Evolutionary conservation across 2,888 invertebrate species (phyloP).

Genomic region (Eucera pruinosa): DNA sequence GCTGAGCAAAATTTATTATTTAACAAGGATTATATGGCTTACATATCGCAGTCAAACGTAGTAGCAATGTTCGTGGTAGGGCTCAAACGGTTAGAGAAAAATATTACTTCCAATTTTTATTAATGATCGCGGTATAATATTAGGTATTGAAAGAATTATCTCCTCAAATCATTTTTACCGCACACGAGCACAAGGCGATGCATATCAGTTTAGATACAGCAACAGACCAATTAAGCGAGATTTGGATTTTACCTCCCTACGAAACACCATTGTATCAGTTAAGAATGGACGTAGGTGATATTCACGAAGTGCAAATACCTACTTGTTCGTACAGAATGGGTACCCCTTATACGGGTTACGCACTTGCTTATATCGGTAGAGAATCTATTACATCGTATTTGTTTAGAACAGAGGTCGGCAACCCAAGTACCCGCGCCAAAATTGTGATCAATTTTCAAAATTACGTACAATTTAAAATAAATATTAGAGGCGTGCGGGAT

Average conservation of each 20-base stretch:
- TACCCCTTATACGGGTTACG: conserved; percentile 93
- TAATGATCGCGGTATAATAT: conserved; percentile 51
- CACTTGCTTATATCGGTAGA: conserved; percentile 91
- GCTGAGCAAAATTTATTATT: too few relatives aligned
- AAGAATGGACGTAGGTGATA: conserved; percentile 84
- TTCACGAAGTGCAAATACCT: conserved; percentile 93
- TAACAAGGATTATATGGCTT: too few relatives aligned
- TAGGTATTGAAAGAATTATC: conserved; percentile 88
- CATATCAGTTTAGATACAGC: conserved; percentile 83
- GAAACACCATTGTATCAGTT: conserved; percentile 84
- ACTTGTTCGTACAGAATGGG: conserved; percentile 99
- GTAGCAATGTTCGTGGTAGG: too few relatives aligned
- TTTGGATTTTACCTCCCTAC: conserved; percentile 78
- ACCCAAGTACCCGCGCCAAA: too few relatives aligned
- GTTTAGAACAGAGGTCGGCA: not conserved
- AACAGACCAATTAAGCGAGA: conserved; percentile 80
- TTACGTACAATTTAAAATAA: too few relatives aligned
- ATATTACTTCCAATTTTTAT: conserved; percentile 28
- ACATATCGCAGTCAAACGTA: too few relatives aligned
- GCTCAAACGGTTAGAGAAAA: too few relatives aligned
- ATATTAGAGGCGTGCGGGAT: too few relatives aligned
- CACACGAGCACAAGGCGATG: conserved; percentile 89
- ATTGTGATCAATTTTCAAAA: too few relatives aligned
- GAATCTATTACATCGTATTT: conserved; percentile 2
- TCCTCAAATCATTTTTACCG: conserved; percentile 90